Base-by-base conservation (phyloP, 2,113 vertebrate species). In the Bufo gargarizans region DNA sequence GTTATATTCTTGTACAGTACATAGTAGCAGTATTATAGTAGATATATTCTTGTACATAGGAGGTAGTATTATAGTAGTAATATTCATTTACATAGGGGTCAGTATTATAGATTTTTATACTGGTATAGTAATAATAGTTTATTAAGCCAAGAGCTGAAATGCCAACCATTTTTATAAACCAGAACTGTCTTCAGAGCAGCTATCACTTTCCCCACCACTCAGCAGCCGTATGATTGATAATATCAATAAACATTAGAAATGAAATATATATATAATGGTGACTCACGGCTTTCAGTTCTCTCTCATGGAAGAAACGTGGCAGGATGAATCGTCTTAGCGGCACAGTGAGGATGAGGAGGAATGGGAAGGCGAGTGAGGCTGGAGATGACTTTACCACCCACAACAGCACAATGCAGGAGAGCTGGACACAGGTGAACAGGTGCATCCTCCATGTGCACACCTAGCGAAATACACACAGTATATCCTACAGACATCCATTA, bases 391-490 rank as follows among this genome's bases (percentile, higher is more conserved):
- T 99, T 90, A 99, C 97, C 86, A 97, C 96, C 98, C 98, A 99
- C 85, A 99, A 95, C 71, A 98, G 92, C 13, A 96, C 95, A 2
- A 99, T 98, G 93, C 98, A 99, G 82, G 93, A 90, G 94, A 99
- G 92, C 93, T 99, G 98, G 91, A 97, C 97, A 91, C 96, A 94
- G 87, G 98, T 99, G 92, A 99, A 99, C 93, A 99, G 95, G 92
- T 99, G 97, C 98, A 99, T 99, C 22, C 97, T 96, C 98, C 97
- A 99, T 0, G 98, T 99, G 94, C 96, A 99, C 90, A 99, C 98
- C 98, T 99, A 93, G 8, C 79, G 77, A 86, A n/a, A 81, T n/a
- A 84, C 22, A 17, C 6, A 74, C 7, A 14, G n/a, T 19, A 17
- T 9, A 76, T 50, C 17, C 19, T 50, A 50, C 7, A 20, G 7